phyloP scores from a whole-genome alignment of 2,888 invertebrate species.

The Hermaeophaga mercurialis region DNA sequence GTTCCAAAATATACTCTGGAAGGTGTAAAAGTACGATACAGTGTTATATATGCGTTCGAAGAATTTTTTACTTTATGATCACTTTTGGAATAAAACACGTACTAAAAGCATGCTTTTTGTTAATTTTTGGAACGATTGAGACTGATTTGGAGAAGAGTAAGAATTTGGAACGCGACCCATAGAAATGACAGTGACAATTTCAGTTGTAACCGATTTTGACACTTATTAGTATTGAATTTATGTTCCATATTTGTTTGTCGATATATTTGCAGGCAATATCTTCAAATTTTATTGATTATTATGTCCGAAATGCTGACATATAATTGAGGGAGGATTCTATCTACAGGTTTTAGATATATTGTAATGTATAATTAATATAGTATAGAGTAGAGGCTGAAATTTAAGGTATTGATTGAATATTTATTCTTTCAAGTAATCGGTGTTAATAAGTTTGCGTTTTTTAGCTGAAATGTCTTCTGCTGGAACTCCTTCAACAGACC shows the following conservation, averaged over 20 bases:
- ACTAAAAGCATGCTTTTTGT: too few relatives aligned
- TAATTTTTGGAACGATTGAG: too few relatives aligned
- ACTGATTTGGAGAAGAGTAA: too few relatives aligned
- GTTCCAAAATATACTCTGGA: too few relatives aligned
- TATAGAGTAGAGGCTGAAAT: not conserved
- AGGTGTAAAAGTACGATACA: too few relatives aligned
- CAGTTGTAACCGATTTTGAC: constrained; percentile 27
- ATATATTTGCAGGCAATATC: constrained; percentile 5
- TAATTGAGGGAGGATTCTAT: constrained; percentile 34
- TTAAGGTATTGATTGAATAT: constrained; percentile 3
- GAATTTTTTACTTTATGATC: too few relatives aligned
- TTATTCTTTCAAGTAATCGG: not conserved
- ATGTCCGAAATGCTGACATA: constrained; percentile 31
- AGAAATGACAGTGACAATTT: constrained; percentile 3
- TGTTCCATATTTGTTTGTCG: constrained; percentile 9
- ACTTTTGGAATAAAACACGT: too few relatives aligned
- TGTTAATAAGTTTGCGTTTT: constrained; percentile 2
- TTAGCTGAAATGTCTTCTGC: constrained; percentile 52
- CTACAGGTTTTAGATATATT: not conserved
- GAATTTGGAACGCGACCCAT: too few relatives aligned
- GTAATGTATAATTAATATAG: constrained; percentile 17
- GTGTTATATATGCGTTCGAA: too few relatives aligned
- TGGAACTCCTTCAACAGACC: constrained; percentile 65
- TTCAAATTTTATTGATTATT: constrained; percentile 33
- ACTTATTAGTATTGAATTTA: constrained; percentile 27